phyloP scores from a whole-genome alignment of 2,113 vertebrate genomes.

The Capreolus pygargus region DNA sequence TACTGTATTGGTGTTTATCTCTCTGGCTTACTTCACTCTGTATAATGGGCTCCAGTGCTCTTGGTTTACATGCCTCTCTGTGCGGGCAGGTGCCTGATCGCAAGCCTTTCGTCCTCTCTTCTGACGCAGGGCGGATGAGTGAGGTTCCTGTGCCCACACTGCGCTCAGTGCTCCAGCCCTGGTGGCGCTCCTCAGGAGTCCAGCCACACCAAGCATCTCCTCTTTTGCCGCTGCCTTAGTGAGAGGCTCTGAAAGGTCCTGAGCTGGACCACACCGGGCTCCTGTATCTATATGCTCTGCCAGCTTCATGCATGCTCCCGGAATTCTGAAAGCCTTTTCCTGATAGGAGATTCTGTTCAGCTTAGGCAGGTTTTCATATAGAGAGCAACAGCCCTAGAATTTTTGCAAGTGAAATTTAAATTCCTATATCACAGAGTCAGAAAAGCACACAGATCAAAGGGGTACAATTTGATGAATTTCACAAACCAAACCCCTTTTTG shows the following conservation, averaged over 20 bases:
- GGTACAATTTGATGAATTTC: background rate
- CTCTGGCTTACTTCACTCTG: too few species aligned
- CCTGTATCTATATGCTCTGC: accelerated
- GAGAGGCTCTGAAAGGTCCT: too few species aligned
- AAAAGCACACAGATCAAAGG: background rate
- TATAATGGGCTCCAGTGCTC: background rate
- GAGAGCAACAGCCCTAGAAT: background rate
- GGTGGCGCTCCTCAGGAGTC: background rate
- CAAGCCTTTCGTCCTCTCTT: accelerated
- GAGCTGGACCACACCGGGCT: too few species aligned
- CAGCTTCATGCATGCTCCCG: background rate
- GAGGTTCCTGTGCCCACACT: accelerated
- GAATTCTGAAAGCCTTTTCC: background rate
- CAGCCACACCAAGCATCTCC: background rate
- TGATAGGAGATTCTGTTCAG: background rate
- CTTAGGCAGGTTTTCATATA: background rate
- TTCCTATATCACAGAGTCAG: background rate
- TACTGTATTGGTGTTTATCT: too few species aligned
- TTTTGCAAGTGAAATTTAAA: background rate
- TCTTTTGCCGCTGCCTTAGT: background rate
- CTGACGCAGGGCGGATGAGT: accelerated
- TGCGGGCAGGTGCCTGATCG: accelerated
- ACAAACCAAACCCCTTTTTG: background rate
- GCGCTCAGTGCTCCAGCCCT: accelerated
- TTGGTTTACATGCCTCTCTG: background rate